Evolutionary conservation across 2,888 invertebrate species (phyloP), one percentile per base, ranked within the genome.

Genomic region (Sarcophaga caerulescens): DNA sequence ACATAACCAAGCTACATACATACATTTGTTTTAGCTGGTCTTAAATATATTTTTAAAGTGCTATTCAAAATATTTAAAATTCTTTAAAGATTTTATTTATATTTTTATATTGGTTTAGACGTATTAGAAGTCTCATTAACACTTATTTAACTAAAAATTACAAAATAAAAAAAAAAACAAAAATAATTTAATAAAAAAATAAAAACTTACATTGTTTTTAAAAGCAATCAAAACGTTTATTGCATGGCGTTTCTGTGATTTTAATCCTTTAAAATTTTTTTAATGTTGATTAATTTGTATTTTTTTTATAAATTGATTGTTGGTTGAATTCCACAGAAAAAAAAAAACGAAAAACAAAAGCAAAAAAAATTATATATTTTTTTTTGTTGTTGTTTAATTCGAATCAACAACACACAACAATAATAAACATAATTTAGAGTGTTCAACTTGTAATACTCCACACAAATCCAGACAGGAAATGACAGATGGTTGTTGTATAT

Each of bases 161-260:
- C 25, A 8, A 23, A 3, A 23, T 3, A 23, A 23, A 25, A 25
- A 25, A 45, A 60, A 5, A 19, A 76, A 25, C 0, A n/a, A 21
- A 57, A 14, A 25, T 21, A 5, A 60, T 23, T 44, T 59, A 8
- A 11, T 62, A 19, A 19, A 35, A 35, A 35, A 35, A 35, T 35
- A 35, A 35, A 52, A 88, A 92, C 92, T 92, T 92, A 92, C 92
- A 90, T 92, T 91, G 90, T 89, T 90, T 92, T 90, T 91, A 89
- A 91, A 92, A 92, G 92, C 92, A 92, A 92, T 92, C 92, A 91
- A 83, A 87, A 66, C 35, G 35, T 35, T 35, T 35, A 35, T 35
- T 35, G 35, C 8, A 35, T 35, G 8, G 10, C 35, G 35, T 35
- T 35, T 35, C 35, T 35, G 12, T 45, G 35, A 45, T 23, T 14